Evolutionary conservation across 1,140 invertebrate species (phyloP).

Genomic region (Gyrodactylus salaris): DNA sequence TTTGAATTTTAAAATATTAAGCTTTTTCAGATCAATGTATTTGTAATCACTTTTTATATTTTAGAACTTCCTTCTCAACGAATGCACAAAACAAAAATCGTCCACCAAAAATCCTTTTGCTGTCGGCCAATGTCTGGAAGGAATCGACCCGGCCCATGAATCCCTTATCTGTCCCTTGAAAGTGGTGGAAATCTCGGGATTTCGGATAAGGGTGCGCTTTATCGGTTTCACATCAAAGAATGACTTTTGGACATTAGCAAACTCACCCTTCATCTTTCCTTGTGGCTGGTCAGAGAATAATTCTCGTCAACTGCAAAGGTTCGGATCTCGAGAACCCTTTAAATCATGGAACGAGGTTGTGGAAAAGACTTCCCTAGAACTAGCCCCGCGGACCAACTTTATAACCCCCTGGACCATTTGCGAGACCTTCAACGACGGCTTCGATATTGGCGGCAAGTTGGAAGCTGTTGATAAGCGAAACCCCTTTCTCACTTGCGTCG

Average conservation of each 20-base stretch:
- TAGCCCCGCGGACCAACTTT: background rate
- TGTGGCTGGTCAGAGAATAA: conserved; percentile 48
- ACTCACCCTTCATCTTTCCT: conserved; percentile 58
- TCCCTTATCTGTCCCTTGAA: conserved; percentile 27
- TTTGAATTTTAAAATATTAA: no score
- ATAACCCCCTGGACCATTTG: background rate
- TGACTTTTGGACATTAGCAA: conserved; percentile 34
- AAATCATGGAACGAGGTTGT: background rate
- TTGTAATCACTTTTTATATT: no score
- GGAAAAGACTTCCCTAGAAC: background rate
- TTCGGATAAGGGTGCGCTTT: conserved; percentile 17
- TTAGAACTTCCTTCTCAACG: background rate
- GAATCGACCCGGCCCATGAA: conserved; percentile 56
- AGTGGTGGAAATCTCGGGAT: conserved; percentile 15
- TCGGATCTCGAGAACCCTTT: background rate
- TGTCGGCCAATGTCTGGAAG: conserved; percentile 65
- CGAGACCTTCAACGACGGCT: conserved; percentile 26
- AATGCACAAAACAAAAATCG: background rate
- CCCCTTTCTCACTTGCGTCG: conserved; percentile 30
- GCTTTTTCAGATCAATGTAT: no score
- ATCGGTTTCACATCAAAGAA: conserved; percentile 19
- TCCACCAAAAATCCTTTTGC: conserved; percentile 34
- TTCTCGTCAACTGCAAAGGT: conserved; percentile 14
- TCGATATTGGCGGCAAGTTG: conserved; percentile 55
- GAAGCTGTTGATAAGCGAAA: conserved; percentile 74